Evolutionary conservation across 2,888 invertebrate genomes (phyloP).

Genomic region (Melipona bicolor): DNA sequence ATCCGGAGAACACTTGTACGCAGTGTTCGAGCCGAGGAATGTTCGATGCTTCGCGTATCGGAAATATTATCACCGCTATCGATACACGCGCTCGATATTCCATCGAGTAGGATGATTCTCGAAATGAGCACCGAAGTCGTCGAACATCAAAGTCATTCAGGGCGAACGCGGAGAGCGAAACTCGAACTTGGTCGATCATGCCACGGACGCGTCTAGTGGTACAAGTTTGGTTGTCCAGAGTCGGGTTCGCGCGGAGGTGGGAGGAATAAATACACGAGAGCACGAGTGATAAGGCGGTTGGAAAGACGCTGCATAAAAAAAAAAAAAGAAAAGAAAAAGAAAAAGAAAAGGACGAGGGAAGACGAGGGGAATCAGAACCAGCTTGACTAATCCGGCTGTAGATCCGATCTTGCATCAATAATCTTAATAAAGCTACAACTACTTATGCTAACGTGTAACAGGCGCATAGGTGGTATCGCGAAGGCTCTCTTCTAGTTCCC

Average conservation of each 20-base stretch:
- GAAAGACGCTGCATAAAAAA: conserved; percentile 19
- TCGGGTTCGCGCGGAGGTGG: conserved; percentile 44
- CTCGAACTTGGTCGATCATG: conserved; percentile 16
- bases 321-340: conserved; percentile 19
- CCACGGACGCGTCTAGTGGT: conserved; percentile 36
- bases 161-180: conserved; percentile 22
- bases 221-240: conserved; percentile 40
- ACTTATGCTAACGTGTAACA: conserved; percentile 68
- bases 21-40: neutral
- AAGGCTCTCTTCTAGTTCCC: conserved; percentile 39
- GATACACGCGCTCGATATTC: neutral
- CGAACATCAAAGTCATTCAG: neutral
- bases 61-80: neutral
- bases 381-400: conserved; percentile 77
- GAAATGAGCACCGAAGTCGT: neutral
- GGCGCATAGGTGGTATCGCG: conserved; percentile 65
- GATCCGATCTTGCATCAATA: conserved; percentile 81
- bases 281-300: conserved; percentile 51
- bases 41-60: too few species aligned
- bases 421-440: conserved; percentile 81
- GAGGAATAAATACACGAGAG: conserved; percentile 52
- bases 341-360: conserved; percentile 38
- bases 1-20: neutral
- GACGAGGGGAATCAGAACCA: conserved; percentile 63
- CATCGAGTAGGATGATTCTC: neutral